Percentiles rank a stretch among this genome's conserved stretches.
Conservation (phyloP, 2,113 vertebrate species). For the Corapipo altera region DNA sequence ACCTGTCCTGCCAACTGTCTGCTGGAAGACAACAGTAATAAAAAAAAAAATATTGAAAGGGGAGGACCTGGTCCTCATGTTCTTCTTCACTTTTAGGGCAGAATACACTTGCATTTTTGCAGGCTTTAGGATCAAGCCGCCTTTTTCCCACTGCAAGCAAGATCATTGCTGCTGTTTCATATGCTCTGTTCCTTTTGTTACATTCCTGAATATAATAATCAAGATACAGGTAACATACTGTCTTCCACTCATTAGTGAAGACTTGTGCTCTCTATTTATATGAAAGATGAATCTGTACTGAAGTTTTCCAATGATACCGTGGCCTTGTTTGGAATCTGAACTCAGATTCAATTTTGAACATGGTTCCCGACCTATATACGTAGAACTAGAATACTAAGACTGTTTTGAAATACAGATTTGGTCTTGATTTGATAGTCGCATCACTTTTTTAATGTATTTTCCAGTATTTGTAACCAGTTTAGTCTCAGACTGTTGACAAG, state of each 20-base stretch:
- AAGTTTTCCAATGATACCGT: not conserved
- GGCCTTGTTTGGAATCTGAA: not conserved
- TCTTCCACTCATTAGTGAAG: not conserved
- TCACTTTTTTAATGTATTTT: not conserved
- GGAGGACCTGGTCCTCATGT: not conserved
- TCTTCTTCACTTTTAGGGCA: not conserved
- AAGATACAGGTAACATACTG: not conserved
- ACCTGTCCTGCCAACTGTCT: not conserved
- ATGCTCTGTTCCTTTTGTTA: not conserved
- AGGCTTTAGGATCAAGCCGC: not conserved
- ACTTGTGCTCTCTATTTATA: not conserved
- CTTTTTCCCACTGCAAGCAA: not conserved
- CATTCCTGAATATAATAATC: not conserved
- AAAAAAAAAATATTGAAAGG: not conserved
- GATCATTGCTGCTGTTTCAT: not conserved
- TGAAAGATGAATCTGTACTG: not conserved
- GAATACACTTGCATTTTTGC: not conserved
- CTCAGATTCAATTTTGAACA: not conserved
- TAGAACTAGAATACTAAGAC: not conserved
- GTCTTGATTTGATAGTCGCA: not conserved
- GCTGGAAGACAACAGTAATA: not conserved
- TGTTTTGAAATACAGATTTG: constrained; percentile 1
- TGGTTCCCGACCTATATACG: not conserved
- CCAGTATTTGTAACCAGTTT: not conserved
- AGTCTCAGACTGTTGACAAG: not conserved